Evolutionary conservation across 2,113 vertebrate genomes (phyloP).

Genomic region (Clarias gariepinus): DNA sequence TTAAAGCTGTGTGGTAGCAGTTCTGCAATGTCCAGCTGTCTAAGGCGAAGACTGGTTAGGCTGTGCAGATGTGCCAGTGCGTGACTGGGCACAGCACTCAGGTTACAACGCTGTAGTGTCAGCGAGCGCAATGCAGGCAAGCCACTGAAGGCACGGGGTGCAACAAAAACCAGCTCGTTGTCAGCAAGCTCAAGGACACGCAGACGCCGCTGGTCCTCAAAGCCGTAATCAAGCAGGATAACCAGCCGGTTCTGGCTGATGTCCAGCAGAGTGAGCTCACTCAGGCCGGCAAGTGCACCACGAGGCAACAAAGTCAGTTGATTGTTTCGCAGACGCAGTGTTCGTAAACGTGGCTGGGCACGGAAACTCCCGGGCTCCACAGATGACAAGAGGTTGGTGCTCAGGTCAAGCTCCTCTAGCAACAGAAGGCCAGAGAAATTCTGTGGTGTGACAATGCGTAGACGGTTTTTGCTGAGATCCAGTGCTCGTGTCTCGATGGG

Average conservation of each 20-base stretch:
- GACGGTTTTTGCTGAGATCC: slow-evolving; percentile 95
- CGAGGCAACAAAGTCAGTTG: slow-evolving; percentile 88
- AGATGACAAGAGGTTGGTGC: slow-evolving; percentile 89
- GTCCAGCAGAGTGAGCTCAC: slow-evolving; percentile 91
- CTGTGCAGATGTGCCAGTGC: slow-evolving; percentile 71
- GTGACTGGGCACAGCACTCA: slow-evolving; percentile 81
- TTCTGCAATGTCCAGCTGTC: slow-evolving; percentile 72
- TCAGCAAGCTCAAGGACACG: slow-evolving; percentile 90
- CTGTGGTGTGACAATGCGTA: slow-evolving; percentile 90
- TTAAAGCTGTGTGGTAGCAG: slow-evolving; percentile 88
- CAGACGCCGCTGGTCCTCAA: slow-evolving; percentile 92
- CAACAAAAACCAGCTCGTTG: slow-evolving; percentile 94
- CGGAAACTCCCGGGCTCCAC: slow-evolving; percentile 93
- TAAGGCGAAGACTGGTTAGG: slow-evolving; percentile 67
- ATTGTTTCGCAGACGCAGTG: slow-evolving; percentile 90
- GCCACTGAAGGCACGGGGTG: slow-evolving; percentile 90
- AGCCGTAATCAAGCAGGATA: slow-evolving; percentile 95
- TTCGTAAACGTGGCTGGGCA: slow-evolving; percentile 86
- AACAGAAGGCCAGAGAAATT: slow-evolving; percentile 92
- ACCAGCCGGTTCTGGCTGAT: slow-evolving; percentile 97
- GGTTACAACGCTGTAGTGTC: slow-evolving; percentile 92
- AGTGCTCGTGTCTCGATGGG: slow-evolving; percentile 89
- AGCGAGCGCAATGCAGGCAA: slow-evolving; percentile 88
- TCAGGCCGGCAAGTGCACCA: slow-evolving; percentile 90
- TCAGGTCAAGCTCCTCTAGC: slow-evolving; percentile 93